Evolutionary conservation across 2,797 vertebrate genomes (phyloP).

Genomic region (Leptatherina wallacei): DNA sequence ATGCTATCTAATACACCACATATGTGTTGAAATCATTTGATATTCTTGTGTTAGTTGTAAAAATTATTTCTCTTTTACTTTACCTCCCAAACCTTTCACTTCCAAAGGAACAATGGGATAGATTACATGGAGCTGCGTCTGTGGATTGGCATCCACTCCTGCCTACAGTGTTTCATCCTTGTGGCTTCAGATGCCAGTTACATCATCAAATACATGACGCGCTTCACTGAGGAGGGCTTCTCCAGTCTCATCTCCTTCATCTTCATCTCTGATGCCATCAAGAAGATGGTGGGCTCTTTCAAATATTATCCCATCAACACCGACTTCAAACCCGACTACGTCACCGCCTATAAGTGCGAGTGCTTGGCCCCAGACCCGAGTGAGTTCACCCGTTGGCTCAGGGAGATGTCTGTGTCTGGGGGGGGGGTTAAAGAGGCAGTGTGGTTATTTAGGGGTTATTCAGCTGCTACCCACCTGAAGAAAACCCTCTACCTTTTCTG

Average conservation of each 20-base stretch:
- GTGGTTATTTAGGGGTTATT: not conserved
- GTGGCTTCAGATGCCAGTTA: conserved; percentile 95
- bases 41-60: not conserved
- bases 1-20: not conserved
- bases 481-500: too few relatives aligned
- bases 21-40: not conserved
- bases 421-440: not conserved
- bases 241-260: conserved; percentile 99
- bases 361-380: conserved; percentile 93
- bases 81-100: not conserved
- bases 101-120: conserved; percentile 87
- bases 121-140: conserved; percentile 99
- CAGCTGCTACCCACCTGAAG: too few relatives aligned
- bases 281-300: conserved; percentile 96
- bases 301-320: conserved; percentile 95
- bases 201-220: conserved; percentile 98
- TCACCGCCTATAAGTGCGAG: conserved; percentile 95
- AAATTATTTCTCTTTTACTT: not conserved
- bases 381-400: conserved; percentile 80
- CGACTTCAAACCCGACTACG: conserved; percentile 91
- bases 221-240: conserved; percentile 98
- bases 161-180: conserved; percentile 93
- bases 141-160: conserved; percentile 98
- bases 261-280: conserved; percentile 98
- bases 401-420: conserved; percentile 11